Evolutionary conservation across 2,888 invertebrate species (phyloP).

Genomic region (Sinohyriopsis cumingii): DNA sequence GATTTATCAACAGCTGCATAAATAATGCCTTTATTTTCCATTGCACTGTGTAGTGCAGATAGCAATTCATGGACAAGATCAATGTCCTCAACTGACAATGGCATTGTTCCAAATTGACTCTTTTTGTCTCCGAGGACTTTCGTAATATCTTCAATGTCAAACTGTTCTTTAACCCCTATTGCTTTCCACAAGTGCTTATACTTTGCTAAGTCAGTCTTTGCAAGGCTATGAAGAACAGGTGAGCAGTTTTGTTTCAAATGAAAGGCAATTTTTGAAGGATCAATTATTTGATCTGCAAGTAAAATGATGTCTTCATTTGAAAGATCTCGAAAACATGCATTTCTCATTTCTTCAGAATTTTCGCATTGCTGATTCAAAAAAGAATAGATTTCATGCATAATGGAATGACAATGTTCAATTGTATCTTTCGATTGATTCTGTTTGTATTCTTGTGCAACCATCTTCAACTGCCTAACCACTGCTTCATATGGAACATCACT

Average conservation of each 20-base stretch:
- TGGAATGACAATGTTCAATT: background rate
- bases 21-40: background rate
- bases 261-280: no score
- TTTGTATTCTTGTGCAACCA: no score
- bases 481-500: background rate
- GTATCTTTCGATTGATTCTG: no score
- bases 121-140: background rate
- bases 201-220: no score
- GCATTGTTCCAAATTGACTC: background rate
- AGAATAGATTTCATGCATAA: slow-evolving; percentile 5
- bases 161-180: background rate
- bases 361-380: slow-evolving; percentile 1
- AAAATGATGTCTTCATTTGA: slow-evolving; percentile 2
- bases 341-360: background rate
- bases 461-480: slow-evolving; percentile 1
- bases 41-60: background rate
- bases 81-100: slow-evolving; percentile 1
- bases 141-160: background rate
- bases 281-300: no score
- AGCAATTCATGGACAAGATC: slow-evolving; percentile 6
- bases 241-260: no score
- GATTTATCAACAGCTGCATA: background rate
- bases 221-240: no score
- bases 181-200: no score
- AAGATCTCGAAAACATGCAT: background rate